Base-by-base conservation (phyloP, 2,797 vertebrate genomes). In the Balearica regulorum region DNA sequence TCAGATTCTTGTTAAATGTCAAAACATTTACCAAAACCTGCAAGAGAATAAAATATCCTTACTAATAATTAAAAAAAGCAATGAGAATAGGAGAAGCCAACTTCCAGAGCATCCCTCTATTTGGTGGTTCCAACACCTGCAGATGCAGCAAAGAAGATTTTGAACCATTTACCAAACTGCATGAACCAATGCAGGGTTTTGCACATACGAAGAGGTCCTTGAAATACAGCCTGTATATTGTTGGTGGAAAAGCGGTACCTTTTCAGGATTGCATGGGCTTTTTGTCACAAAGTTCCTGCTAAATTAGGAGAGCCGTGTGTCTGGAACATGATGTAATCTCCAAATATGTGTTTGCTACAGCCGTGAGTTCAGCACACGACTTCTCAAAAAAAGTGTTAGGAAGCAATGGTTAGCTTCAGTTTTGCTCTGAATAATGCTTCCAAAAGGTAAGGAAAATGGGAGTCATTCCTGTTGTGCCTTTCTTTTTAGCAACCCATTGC, bases 21-120 rank as follows among this genome's bases (percentile, higher is more conserved):
- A 99, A 96, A 94, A 99, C 98, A 84, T 99, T 99, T 91, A 99
- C 97, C 97, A 99, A 98, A 96, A 99, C 99, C 99, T 99, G 97
- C 31, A 80, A 79, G 28, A 93, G 72, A 94, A 87, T 6, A 78
- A 31, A 76, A 83, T 20, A 83, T 7, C 35, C 41, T 71, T 43
- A 43, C 13, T 65, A 69, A 87, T 10, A 57, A 16, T 53, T 53
- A 41, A 11, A 77, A 41, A 24, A 18, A 19, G 3, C 8, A 10
- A 60, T 49, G 61, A 81, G 41, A 83, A 41, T 2, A 75, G 73
- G n/a, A 64, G 41, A 69, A 83, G 51, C 10, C 62, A 85, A 1
- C 6, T 51, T 70, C 62, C 37, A 2, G 7, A 87, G 54, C 77
- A 76, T 41, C 16, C 26, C 66, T 8, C 31, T 39, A 10, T 37